Percentiles rank a stretch among this genome's conserved stretches.
phyloP scores from a whole-genome alignment of 2,113 vertebrate species.

The Neomonachus schauinslandi region DNA sequence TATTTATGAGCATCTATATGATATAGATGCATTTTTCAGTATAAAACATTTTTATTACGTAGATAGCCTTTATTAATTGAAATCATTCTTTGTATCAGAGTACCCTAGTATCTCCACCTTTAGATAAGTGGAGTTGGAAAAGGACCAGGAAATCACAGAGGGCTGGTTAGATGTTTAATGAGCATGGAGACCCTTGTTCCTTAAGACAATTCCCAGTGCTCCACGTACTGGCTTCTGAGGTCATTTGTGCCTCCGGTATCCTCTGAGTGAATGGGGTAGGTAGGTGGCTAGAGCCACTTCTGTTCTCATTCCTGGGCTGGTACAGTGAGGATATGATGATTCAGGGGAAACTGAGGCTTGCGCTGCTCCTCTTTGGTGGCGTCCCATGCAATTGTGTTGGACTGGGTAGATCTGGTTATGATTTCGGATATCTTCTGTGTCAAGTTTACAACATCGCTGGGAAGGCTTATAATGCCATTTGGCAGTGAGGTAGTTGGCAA shows the following conservation, averaged over 20 bases:
- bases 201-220: neutral
- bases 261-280: neutral
- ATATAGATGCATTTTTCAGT: neutral
- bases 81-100: neutral
- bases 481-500: neutral
- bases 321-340: neutral
- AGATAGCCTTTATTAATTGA: neutral
- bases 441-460: neutral
- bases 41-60: neutral
- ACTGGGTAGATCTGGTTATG: neutral
- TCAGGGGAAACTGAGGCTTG: accelerated
- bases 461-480: neutral
- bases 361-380: accelerated
- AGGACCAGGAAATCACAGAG: neutral
- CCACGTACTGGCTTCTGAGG: neutral
- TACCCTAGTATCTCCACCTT: neutral
- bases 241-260: too few relatives aligned
- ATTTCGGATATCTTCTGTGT: neutral
- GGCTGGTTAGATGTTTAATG: neutral
- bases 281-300: neutral
- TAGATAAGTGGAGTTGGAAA: neutral
- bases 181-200: neutral
- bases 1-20: neutral
- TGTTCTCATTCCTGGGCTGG: neutral
- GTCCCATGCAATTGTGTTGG: accelerated